Percentiles rank a stretch among this genome's conserved stretches.
Conservation (phyloP, 2,888 invertebrate genomes). For the Lutraria lutraria region DNA sequence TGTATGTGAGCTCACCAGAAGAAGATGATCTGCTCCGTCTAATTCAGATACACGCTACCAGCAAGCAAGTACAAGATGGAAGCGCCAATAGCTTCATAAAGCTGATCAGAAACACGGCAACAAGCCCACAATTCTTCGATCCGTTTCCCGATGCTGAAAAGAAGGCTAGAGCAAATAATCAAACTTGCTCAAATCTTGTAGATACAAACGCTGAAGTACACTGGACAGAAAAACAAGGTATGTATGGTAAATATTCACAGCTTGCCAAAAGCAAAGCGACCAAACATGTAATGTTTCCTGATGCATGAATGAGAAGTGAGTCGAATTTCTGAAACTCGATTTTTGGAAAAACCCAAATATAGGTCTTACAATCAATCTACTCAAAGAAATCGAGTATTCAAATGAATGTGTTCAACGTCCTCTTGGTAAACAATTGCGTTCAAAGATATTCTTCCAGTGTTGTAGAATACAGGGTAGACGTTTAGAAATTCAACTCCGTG, state of each 20-base stretch:
- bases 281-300: too few species aligned
- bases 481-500: too few species aligned
- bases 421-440: too few species aligned
- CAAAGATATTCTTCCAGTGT: too few species aligned
- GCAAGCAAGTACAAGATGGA: slow-evolving; percentile 42
- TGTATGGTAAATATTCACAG: background rate
- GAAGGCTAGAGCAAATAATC: slow-evolving; percentile 19
- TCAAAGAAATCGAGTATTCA: too few species aligned
- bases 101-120: background rate
- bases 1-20: slow-evolving; percentile 39
- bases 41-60: slow-evolving; percentile 39
- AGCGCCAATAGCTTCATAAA: slow-evolving; percentile 30
- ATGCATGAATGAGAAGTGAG: too few species aligned
- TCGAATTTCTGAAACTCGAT: too few species aligned
- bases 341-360: too few species aligned
- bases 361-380: too few species aligned
- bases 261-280: too few species aligned
- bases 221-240: slow-evolving; percentile 26
- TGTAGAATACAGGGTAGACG: too few species aligned
- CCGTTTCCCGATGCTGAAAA: background rate
- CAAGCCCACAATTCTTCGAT: background rate
- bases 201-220: background rate
- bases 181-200: background rate
- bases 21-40: slow-evolving; percentile 4
- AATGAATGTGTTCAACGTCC: too few species aligned